A percentile compares a stretch with the other conserved stretches of the same genome.
Evolutionary conservation across 2,888 invertebrate species (phyloP).

Genomic region (Ophion slaviceki): DNA sequence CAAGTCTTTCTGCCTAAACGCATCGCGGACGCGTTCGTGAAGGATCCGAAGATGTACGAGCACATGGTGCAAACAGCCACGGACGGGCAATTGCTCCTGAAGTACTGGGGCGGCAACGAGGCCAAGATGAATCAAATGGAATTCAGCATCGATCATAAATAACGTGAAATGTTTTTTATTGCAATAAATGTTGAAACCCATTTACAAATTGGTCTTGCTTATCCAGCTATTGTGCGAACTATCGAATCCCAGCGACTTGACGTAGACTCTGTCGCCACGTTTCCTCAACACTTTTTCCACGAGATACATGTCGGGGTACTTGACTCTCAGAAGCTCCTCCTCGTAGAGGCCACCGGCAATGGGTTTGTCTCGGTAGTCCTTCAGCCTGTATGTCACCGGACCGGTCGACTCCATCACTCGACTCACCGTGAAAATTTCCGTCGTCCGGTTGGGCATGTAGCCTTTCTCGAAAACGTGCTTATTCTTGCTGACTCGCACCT

Average conservation of each 20-base stretch:
- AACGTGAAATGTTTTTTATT: not conserved
- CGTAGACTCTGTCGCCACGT: slow-evolving; percentile 37
- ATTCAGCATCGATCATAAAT: slow-evolving; percentile 20
- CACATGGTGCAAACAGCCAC: not conserved
- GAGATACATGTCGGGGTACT: too few relatives aligned
- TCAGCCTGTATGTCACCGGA: not conserved
- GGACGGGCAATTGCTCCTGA: too few relatives aligned
- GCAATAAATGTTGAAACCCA: not conserved
- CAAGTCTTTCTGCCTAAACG: slow-evolving; percentile 21
- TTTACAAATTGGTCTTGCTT: slow-evolving; percentile 36
- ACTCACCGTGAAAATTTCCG: not conserved
- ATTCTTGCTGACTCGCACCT: too few relatives aligned
- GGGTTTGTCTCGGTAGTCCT: slow-evolving; percentile 8
- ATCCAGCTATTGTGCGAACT: slow-evolving; percentile 57
- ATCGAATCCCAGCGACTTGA: slow-evolving; percentile 56
- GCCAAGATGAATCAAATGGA: slow-evolving; percentile 20
- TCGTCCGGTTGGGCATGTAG: not conserved
- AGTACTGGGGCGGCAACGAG: not conserved
- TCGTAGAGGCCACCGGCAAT: not conserved
- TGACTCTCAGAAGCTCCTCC: too few relatives aligned
- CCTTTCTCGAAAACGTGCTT: too few relatives aligned
- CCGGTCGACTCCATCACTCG: not conserved
- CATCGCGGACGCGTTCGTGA: slow-evolving; percentile 24
- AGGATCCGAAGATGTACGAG: not conserved
- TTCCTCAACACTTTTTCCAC: slow-evolving; percentile 39